Conservation (phyloP, 2,888 invertebrate species). For the Eristalis intricaria region DNA sequence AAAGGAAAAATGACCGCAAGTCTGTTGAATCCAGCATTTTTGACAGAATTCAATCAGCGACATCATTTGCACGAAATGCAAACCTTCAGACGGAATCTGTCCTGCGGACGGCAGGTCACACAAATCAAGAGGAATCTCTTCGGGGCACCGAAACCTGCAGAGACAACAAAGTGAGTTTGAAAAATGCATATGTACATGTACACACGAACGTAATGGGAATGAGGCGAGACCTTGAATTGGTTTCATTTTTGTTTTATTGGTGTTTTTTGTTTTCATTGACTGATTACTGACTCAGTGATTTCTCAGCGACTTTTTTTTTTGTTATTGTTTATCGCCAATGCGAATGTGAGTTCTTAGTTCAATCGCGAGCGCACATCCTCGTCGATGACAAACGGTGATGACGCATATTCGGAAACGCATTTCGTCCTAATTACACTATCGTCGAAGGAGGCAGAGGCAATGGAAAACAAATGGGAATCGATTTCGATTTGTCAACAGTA, state of each 20-base stretch:
- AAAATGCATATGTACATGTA: background rate
- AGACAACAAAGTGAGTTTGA: constrained; percentile 77
- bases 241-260: background rate
- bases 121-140: constrained; percentile 80
- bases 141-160: constrained; percentile 77
- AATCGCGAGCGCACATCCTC: too few species aligned
- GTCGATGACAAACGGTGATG: background rate
- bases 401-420: background rate
- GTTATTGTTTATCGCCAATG: too few species aligned
- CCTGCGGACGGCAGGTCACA: constrained; percentile 77
- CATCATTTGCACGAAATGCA: constrained; percentile 59
- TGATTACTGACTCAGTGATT: too few species aligned
- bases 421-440: background rate
- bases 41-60: constrained; percentile 75
- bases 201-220: background rate
- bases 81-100: constrained; percentile 76
- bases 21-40: constrained; percentile 77
- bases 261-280: too few species aligned
- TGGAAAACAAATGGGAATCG: background rate
- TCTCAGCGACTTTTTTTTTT: too few species aligned
- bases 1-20: constrained; percentile 75
- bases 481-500: background rate
- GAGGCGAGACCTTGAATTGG: background rate
- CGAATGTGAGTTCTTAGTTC: too few species aligned
- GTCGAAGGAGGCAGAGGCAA: background rate